phyloP scores from a whole-genome alignment of 2,113 vertebrate genomes.

The Morone chrysops region DNA sequence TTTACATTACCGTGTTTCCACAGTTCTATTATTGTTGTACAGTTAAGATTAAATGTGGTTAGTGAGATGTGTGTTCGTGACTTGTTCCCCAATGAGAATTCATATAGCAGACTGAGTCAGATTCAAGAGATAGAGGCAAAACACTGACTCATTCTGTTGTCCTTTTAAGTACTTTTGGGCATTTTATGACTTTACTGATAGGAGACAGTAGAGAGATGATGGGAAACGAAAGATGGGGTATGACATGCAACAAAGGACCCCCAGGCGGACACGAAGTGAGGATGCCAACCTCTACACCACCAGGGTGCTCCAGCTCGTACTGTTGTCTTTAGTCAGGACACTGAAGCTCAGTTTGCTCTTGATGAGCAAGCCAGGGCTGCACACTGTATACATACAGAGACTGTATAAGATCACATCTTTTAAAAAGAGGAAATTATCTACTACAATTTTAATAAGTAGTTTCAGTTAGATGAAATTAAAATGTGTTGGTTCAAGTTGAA shows the following conservation, averaged over 20 bases:
- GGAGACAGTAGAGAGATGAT: not conserved
- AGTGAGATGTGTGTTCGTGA: not conserved
- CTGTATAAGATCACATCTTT: not conserved
- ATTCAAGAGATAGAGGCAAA: not conserved
- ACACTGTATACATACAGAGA: too few relatives aligned
- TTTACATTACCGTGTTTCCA: not conserved
- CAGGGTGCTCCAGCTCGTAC: not conserved
- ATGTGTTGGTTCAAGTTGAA: not conserved
- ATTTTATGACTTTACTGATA: not conserved
- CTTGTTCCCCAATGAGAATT: not conserved
- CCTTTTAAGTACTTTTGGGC: not conserved
- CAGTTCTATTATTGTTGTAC: not conserved
- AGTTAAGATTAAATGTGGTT: not conserved
- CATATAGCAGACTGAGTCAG: not conserved
- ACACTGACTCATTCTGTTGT: not conserved
- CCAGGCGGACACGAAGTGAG: not conserved
- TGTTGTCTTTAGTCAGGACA: not conserved
- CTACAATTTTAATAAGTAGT: not conserved
- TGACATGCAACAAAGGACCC: too few relatives aligned
- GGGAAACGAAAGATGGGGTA: not conserved
- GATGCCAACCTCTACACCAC: not conserved
- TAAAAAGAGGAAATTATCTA: not conserved
- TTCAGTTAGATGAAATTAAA: not conserved
- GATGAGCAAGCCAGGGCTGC: not conserved
- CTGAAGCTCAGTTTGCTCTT: not conserved